Evolutionary conservation across 2,797 vertebrate species (phyloP).

Genomic region (Sebastes taczanowskii): DNA sequence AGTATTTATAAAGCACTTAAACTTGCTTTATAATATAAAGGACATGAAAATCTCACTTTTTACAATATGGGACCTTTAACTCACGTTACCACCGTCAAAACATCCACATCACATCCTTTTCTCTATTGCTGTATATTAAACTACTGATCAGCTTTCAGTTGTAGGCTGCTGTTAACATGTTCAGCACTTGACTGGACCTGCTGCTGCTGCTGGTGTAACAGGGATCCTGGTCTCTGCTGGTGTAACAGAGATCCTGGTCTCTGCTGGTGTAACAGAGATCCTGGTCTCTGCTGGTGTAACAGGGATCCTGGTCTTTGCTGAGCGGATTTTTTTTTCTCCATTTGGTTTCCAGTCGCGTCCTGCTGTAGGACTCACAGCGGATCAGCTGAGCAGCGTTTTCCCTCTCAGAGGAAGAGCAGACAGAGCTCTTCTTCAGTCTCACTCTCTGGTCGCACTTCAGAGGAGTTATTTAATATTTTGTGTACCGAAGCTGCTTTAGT

Average conservation of each 20-base stretch:
- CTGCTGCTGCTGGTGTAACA: background rate
- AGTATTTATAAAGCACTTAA: no score
- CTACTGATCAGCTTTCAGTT: background rate
- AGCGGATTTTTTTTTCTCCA: slow-evolving; percentile 9
- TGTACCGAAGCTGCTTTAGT: background rate
- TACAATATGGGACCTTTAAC: no score
- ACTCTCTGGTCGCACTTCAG: background rate
- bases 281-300: background rate
- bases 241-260: no score
- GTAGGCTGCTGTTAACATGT: background rate
- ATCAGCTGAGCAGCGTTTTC: slow-evolving; percentile 62
- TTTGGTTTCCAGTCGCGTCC: slow-evolving; percentile 71
- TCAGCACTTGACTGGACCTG: slow-evolving; percentile 14
- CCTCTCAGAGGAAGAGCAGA: slow-evolving; percentile 20
- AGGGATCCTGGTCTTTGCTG: background rate
- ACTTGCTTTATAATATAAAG: no score
- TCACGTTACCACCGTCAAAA: background rate
- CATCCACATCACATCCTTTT: background rate
- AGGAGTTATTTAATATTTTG: background rate
- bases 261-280: no score
- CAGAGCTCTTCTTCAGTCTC: slow-evolving; percentile 20
- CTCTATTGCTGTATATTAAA: background rate
- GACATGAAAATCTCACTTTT: no score
- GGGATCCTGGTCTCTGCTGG: background rate
- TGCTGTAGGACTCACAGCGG: slow-evolving; percentile 40